Base-by-base conservation (phyloP, 1,140 invertebrate genomes). In the Rhysida immarginata region DNA sequence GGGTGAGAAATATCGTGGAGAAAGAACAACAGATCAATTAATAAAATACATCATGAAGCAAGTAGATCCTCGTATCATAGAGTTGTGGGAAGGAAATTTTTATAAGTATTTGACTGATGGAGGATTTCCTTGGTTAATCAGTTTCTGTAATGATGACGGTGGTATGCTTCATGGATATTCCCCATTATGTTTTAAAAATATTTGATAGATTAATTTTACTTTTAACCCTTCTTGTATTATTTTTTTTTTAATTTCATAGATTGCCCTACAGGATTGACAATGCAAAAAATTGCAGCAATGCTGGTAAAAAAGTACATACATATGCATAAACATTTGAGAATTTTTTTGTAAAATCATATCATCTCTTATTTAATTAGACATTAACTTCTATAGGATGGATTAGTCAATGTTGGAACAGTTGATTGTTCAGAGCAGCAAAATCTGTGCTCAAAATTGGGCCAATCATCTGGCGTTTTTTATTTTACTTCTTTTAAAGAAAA, bases 271-370 rank as follows among this genome's bases (percentile, higher is more conserved):
- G 60, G 64, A 13, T 68, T 74, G 53, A 76, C 75, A n/a, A 68
- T 69, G 57, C 65, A 74, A 14, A 81, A 81, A 72, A 63, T 83
- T 29, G 74, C 79, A 52, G 76, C 78, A 2, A 77, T 78, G 61
- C 71, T 83, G 71, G 81, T 83, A 71, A 73, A 71, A 71, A 56
- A n/a, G n/a, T n/a, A n/a, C n/a, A n/a, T n/a, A n/a, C n/a, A n/a
- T n/a, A n/a, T n/a, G n/a, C n/a, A n/a, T n/a, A n/a, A n/a, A n/a
- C n/a, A n/a, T n/a, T n/a, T n/a, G n/a, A n/a, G n/a, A n/a, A n/a
- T n/a, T n/a, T n/a, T n/a, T n/a, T n/a, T n/a, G n/a, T n/a, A n/a
- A n/a, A n/a, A n/a, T n/a, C n/a, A n/a, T n/a, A n/a, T n/a, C n/a
- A n/a, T n/a, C n/a, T n/a, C n/a, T n/a, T n/a, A n/a, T n/a, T n/a